Base-by-base conservation (phyloP, 2,888 invertebrate species). In the Helicoverpa assulta region DNA sequence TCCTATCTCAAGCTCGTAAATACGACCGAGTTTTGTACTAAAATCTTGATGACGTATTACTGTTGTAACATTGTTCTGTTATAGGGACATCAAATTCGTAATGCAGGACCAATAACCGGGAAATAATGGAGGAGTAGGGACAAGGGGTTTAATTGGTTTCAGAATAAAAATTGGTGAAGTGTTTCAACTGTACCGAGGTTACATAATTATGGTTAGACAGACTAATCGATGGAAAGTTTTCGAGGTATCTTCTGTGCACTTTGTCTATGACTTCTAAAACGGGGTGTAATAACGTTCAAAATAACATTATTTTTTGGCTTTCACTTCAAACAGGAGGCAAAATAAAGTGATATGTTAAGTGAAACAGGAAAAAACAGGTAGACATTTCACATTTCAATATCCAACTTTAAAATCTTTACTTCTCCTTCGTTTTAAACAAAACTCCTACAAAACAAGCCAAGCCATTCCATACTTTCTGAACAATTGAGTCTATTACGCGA, bases 1-100 rank as follows among this genome's bases (percentile, higher is more conserved):
- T 76, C 64, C 59, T 70, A 82, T 79, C 64, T 75, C 18, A 64
- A 72, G 64, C 64, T 79, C 82, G 73, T 79, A 70, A 80, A 73
- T 71, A 54, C 37, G 50, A 69, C 19, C 26, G 65, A 79, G 63
- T 79, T 82, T 79, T 73, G 80, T 76, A 73, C 58, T 82, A 60
- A 80, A 80, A 67, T 55, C 63, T 76, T 82, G 60, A 79, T 76
- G 66, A 76, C 55, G 26, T 66, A 33, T 62, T 21, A 51, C 54
- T 8, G 33, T 62, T 60, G 54, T 47, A 64, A 73, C 76, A 70
- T 59, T 82, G 76, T 70, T 29, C 18, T 18, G 12, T 33, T 65
- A 51, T 53, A 51, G 10, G 47, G 29, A 51, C 52, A 64, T 59
- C 14, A 55, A 62, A 33, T 43, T 50, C 8, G 33, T 37, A 1